A percentile compares a stretch with the other conserved stretches of the same genome.
These are phyloP conservation scores for Calephelis virginiensis DNA, from an alignment of 1,140 invertebrate species.

Conservation along the genomic window DNA sequence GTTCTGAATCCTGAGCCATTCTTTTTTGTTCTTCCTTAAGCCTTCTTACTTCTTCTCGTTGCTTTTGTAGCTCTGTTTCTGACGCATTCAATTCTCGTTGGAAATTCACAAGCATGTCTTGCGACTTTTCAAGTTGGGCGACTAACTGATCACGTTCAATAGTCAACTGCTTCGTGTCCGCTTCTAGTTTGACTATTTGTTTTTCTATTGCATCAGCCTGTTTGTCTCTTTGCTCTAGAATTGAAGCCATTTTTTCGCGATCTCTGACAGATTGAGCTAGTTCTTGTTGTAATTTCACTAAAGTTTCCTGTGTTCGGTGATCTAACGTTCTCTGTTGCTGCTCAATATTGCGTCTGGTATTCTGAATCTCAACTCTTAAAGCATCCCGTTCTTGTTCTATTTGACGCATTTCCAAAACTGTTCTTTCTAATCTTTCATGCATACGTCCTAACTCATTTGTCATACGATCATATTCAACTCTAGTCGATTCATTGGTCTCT, in stretches of 20 bases:
- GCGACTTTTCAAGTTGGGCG: constrained; percentile 92
- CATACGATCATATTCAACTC: constrained; percentile 91
- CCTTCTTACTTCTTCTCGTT: constrained; percentile 88
- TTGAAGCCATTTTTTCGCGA: constrained; percentile 85
- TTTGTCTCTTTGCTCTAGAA: constrained; percentile 86
- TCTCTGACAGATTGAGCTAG: constrained; percentile 84
- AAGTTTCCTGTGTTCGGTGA: constrained; percentile 82
- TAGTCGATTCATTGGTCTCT: constrained; percentile 87
- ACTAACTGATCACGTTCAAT: constrained; percentile 92
- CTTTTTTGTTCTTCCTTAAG: constrained; percentile 84
- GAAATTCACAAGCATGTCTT: constrained; percentile 95
- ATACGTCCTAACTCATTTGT: constrained; percentile 87
- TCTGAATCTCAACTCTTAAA: constrained; percentile 83
- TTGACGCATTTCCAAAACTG: constrained; percentile 82
- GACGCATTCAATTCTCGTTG: constrained; percentile 91
- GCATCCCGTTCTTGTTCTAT: constrained; percentile 85
- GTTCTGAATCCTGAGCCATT: constrained; percentile 83
- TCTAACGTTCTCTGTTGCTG: constrained; percentile 82
- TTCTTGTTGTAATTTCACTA: constrained; percentile 84
- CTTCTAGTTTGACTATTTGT: constrained; percentile 89
- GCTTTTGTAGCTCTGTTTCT: constrained; percentile 89
- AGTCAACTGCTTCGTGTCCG: constrained; percentile 90
- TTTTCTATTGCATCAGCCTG: constrained; percentile 91
- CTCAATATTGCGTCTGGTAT: constrained; percentile 82
- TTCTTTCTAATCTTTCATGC: constrained; percentile 86